phyloP scores from a whole-genome alignment of 2,888 invertebrate species.

The Plagodis pulveraria region DNA sequence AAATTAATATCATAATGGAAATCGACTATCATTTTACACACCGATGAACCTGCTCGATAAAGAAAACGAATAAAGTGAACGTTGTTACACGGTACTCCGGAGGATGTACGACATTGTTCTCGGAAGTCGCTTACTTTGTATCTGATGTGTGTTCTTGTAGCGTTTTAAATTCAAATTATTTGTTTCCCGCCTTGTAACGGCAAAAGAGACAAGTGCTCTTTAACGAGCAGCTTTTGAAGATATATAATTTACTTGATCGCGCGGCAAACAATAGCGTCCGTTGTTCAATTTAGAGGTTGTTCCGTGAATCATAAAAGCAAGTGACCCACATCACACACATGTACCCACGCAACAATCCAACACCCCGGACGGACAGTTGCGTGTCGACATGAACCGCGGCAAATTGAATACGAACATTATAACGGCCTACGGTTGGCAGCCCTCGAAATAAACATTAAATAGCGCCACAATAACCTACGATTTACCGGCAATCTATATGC shows the following conservation, averaged over 20 bases:
- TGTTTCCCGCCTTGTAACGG: constrained; percentile 16
- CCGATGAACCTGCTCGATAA: constrained; percentile 62
- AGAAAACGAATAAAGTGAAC: constrained; percentile 53
- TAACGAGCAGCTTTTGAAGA: constrained; percentile 34
- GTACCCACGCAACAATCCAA: constrained; percentile 64
- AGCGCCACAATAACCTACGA: constrained; percentile 77
- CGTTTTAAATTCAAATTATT: constrained; percentile 20
- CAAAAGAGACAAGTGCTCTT: constrained; percentile 20
- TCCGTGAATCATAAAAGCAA: constrained; percentile 61
- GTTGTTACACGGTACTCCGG: constrained; percentile 45
- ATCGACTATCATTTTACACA: constrained; percentile 71
- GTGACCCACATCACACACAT: constrained; percentile 70
- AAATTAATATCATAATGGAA: constrained; percentile 81
- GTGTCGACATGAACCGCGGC: constrained; percentile 70
- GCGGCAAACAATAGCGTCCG: constrained; percentile 46
- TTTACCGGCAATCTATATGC: constrained; percentile 83
- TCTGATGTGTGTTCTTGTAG: constrained; percentile 13
- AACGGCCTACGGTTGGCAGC: constrained; percentile 63
- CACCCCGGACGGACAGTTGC: constrained; percentile 70
- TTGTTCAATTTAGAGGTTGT: constrained; percentile 45
- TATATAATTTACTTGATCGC: constrained; percentile 44
- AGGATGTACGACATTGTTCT: constrained; percentile 51
- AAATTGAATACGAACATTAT: constrained; percentile 75
- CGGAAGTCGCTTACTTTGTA: constrained; percentile 34
- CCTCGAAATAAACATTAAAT: constrained; percentile 76